phyloP scores from a whole-genome alignment of 2,797 vertebrate genomes.

The Myotis myotis region DNA sequence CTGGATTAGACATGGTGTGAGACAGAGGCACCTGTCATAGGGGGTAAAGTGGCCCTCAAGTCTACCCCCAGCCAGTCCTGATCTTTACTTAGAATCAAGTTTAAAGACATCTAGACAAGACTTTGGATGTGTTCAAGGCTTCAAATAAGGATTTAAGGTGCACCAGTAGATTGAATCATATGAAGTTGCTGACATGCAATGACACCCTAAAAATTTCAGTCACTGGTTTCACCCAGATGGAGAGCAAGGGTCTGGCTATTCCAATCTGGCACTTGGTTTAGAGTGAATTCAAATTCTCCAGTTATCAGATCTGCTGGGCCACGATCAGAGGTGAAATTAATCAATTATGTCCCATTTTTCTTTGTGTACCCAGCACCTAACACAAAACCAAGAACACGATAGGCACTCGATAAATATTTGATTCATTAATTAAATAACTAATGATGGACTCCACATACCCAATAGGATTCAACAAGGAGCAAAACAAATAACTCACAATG shows the following conservation, averaged over 20 bases:
- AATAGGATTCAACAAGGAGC: neutral
- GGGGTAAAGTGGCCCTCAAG: neutral
- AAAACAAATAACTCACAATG: neutral
- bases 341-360: neutral
- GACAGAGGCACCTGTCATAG: neutral
- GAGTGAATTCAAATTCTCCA: neutral
- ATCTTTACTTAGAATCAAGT: neutral
- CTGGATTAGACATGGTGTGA: neutral
- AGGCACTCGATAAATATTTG: neutral
- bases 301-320: neutral
- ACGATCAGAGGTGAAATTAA: neutral
- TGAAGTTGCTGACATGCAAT: neutral
- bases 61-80: neutral
- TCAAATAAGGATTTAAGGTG: neutral
- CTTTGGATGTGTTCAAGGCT: neutral
- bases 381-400: neutral
- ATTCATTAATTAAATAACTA: slow-evolving; percentile 2
- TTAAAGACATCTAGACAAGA: neutral
- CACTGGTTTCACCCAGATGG: neutral
- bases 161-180: neutral
- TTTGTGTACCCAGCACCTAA: neutral
- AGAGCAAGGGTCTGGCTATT: neutral
- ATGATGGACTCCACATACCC: neutral
- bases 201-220: neutral
- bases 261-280: neutral